Evolutionary conservation across 1,140 invertebrate genomes (phyloP).

Genomic region (Drosophila kanapiae): DNA sequence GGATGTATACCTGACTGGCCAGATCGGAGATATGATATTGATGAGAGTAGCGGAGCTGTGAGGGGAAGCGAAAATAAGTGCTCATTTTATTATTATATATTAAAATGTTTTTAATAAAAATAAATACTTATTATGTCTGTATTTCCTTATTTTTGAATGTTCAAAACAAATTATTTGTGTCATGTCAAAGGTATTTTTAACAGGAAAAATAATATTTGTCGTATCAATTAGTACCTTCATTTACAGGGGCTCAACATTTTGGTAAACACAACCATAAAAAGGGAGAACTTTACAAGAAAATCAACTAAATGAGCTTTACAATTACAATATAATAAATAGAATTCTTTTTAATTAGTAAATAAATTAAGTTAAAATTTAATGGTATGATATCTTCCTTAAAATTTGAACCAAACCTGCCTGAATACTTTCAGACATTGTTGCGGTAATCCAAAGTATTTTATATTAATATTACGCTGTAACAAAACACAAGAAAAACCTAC

Average conservation of each 20-base stretch:
- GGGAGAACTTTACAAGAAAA: not conserved
- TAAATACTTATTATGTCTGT: not conserved
- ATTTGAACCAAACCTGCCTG: not conserved
- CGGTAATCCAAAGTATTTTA: not conserved
- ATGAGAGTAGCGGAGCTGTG: conserved; percentile 85
- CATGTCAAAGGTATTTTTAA: conserved; percentile 9
- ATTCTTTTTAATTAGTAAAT: too few species aligned
- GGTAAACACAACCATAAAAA: not conserved
- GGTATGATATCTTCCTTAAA: too few species aligned
- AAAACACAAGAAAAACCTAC: not conserved
- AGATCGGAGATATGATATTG: conserved; percentile 85
- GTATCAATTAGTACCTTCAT: not conserved
- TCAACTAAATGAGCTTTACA: not conserved
- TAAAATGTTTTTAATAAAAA: not conserved
- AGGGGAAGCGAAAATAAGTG: not conserved
- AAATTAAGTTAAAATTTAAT: not conserved
- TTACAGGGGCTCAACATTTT: not conserved
- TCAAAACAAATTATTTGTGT: conserved; percentile 15
- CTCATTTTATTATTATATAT: not conserved
- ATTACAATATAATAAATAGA: too few species aligned
- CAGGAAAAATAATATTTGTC: conserved; percentile 3
- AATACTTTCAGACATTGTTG: not conserved
- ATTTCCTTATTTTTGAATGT: not conserved
- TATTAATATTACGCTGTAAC: not conserved
- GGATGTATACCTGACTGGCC: conserved; percentile 81